Evolutionary conservation across 2,888 invertebrate genomes (phyloP).

Genomic region (Coecobrya sp.): DNA sequence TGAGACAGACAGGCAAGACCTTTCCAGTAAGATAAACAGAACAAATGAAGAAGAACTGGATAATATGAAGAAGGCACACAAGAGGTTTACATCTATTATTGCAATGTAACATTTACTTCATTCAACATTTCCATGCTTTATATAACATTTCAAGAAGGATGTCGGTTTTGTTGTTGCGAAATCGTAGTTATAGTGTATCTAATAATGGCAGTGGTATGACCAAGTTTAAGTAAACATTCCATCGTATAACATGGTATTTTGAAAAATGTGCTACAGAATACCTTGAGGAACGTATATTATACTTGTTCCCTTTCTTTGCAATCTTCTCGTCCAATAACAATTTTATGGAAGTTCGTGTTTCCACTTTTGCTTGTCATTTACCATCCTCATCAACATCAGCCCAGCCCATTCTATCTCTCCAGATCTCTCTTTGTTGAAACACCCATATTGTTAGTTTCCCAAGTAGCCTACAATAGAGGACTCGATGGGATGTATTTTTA

Average conservation of each 20-base stretch:
- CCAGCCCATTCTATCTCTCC: background rate
- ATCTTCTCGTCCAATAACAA: slow-evolving; percentile 55
- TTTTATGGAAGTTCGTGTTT: slow-evolving; percentile 65
- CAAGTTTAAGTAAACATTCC: slow-evolving; percentile 67
- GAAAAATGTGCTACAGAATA: background rate
- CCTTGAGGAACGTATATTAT: background rate
- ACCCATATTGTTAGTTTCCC: background rate
- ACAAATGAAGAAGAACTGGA: background rate
- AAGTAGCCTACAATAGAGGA: background rate
- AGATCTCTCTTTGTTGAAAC: background rate
- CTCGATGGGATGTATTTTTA: background rate
- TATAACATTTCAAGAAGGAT: slow-evolving; percentile 22
- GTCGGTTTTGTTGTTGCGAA: slow-evolving; percentile 32
- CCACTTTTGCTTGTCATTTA: slow-evolving; percentile 61
- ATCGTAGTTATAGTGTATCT: slow-evolving; percentile 32
- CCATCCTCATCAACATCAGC: slow-evolving; percentile 63
- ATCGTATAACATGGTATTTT: background rate
- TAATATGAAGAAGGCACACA: too few relatives aligned
- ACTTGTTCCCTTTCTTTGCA: background rate
- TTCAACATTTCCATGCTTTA: background rate
- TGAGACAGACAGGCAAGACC: background rate
- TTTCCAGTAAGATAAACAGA: background rate
- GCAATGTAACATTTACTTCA: background rate
- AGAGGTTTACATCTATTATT: background rate
- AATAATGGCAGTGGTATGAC: slow-evolving; percentile 13